Base-by-base conservation (phyloP, 2,113 vertebrate genomes). In the Cyanoderma ruficeps region DNA sequence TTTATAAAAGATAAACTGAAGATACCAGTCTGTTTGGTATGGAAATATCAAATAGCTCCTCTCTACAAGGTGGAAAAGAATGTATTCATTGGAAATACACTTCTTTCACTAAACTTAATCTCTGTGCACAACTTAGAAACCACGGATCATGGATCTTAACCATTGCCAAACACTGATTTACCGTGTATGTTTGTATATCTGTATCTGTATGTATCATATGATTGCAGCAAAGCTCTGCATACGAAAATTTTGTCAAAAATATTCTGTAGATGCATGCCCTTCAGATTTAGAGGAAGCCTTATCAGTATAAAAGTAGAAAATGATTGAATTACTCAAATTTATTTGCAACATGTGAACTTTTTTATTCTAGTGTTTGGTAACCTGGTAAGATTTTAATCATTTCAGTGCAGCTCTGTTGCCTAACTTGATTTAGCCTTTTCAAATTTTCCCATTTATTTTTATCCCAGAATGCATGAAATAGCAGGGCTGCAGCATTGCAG, bases 121-220 rank as follows among this genome's bases (percentile, higher is more conserved):
- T 63, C 13, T 82, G 9, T 57, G 57, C 3, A 21, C 15, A 25
- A 59, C 13, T 74, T 70, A 70, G n/a, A 74, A 87, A 55, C 27
- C 1, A 0, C 37, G 19, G 56, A 27, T 61, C 18, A 44, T 74
- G 18, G 71, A 10, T 81, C 15, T 78, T 82, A 50, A 57, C 21
- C 16, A 18, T 37, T 72, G 61, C 27, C 70, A 21, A 90, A 65
- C 11, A 28, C 7, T 41, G 15, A 47, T 87, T 44, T 79, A 50
- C 10, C 2, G 0, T 49, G 16, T 37, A 21, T 63, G 13, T 57
- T 41, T 18, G 1, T 41, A 0, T 64, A 2, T n/a, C 21, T 41
- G 1, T 56, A 4, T 57, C 1, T 37, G 8, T 52, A 14, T 67
- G 11, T 67, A 16, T 81, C 7, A n/a, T 1, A 6, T 24, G 15